Evolutionary conservation across 2,888 invertebrate genomes (phyloP), one percentile per base, ranked within the genome.

Genomic region (Ochropacha duplaris): DNA sequence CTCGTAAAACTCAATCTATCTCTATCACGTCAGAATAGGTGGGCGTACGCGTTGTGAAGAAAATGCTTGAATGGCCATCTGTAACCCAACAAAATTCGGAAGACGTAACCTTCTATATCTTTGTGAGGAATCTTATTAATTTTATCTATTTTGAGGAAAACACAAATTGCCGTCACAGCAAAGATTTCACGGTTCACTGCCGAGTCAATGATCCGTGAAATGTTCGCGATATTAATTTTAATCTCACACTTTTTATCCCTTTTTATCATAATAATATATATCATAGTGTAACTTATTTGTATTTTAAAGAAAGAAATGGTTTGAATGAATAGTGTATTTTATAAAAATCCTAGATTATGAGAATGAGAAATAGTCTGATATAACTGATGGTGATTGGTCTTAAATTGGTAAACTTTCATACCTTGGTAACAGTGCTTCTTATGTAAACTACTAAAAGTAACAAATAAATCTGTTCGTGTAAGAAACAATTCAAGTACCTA

Each of bases 131-230:
- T 68, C 61, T 66, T 66, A 68, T 65, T 59, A 62, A 64, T 64
- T 74, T 67, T 69, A 68, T 72, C 70, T 70, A 61, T 68, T 70
- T 66, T 59, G 60, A 68, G 68, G 65, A 74, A 68, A 68, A 66
- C 63, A 68, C 62, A 68, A 70, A 72, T 68, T 67, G 74, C 64
- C 66, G 75, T 71, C 65, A 70, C 70, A 74, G 71, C 68, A 74
- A 67, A 69, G 72, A 75, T 78, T 80, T 78, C 69, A 71, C 72
- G 72, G 71, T 60, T 69, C 76, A 77, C 64, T 67, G 74, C 59
- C 50, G 55, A 70, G 70, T 65, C 75, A 74, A 76, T 75, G 69
- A 69, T 50, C 69, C 73, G 71, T 76, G 74, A 78, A 76, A 75
- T 76, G 70, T 71, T 68, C 59, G 55, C 63, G 65, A 72, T 74